Base-by-base conservation (phyloP, 2,113 vertebrate genomes). In the Boleophthalmus pectinirostris region DNA sequence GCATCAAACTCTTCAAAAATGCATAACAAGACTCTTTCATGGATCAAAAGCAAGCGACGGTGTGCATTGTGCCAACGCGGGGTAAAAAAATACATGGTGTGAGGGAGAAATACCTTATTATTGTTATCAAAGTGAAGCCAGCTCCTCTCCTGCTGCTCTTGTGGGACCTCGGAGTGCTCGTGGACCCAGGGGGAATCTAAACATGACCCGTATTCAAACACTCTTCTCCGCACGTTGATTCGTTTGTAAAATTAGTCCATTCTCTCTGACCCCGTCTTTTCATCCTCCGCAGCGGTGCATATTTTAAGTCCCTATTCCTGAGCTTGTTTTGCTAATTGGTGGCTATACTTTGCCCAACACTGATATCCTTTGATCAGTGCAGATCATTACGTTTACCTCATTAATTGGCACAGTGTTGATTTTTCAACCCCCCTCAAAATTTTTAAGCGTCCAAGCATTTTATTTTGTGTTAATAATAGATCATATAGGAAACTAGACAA, bases 301-400 rank as follows among this genome's bases (percentile, higher is more conserved):
- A 92, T 93, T 92, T 92, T 88, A 93, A 58, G 91, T 92, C 89
- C 85, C 89, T 89, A 29, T 90, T 91, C 90, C 88, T 90, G 85
- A 74, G 90, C 92, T 92, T 93, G 92, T 93, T 93, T 93, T 91
- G 86, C 92, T 94, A 94, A 94, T 94, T 94, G 93, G 91, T 93
- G 93, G 91, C 92, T 93, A 87, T 92, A 92, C 90, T 92, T 90
- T 90, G 88, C 91, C 91, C 90, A 90, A 89, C 89, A 90, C 91
- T 88, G 90, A 93, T 93, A 90, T 90, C 85, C 92, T 94, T 94
- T 94, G 93, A 94, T 94, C 93, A 94, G 93, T 88, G 88, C 90
- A 91, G 90, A 94, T 94, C 92, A 94, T 94, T 94, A 94, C 93
- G 78, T 94, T 93, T 94, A 93, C 92, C 93, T 94, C 93, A 93